A percentile compares a stretch with the other conserved stretches of the same genome.
Evolutionary conservation across 92 coral and sea anemone genomes (phyloP).

Genomic region (Phenganax stokvisi): DNA sequence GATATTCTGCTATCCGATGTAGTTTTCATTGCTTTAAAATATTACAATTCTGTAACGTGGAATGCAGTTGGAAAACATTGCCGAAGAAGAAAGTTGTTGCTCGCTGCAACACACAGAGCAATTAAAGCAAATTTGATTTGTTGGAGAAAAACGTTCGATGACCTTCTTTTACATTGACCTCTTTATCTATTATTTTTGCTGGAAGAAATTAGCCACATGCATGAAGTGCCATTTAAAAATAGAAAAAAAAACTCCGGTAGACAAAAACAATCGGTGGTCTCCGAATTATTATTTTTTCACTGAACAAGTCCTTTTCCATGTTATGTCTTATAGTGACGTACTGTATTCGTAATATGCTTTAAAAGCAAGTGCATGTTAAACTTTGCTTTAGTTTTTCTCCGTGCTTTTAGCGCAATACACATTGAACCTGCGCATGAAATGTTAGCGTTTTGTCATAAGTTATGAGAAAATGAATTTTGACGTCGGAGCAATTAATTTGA

Average conservation of each 20-base stretch:
- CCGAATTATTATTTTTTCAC: background rate
- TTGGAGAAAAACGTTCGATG: too few relatives aligned
- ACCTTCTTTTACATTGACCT: too few relatives aligned
- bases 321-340: conserved; percentile 12
- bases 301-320: background rate
- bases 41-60: too few relatives aligned
- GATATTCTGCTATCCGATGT: too few relatives aligned
- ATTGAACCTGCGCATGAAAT: background rate
- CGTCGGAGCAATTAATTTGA: conserved; percentile 8
- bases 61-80: too few relatives aligned
- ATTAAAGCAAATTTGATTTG: too few relatives aligned
- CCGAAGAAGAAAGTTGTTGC: too few relatives aligned
- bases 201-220: background rate
- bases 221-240: background rate
- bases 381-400: background rate
- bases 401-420: too few relatives aligned
- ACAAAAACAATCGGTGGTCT: background rate
- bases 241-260: background rate
- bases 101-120: too few relatives aligned
- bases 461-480: background rate
- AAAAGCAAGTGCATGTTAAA: background rate
- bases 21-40: too few relatives aligned
- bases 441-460: background rate
- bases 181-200: too few relatives aligned
- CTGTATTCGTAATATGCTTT: background rate